These are phyloP conservation scores for Drosophila nebulosa DNA, from an alignment of 1,140 invertebrate genomes.

Conservation along the genomic window DNA sequence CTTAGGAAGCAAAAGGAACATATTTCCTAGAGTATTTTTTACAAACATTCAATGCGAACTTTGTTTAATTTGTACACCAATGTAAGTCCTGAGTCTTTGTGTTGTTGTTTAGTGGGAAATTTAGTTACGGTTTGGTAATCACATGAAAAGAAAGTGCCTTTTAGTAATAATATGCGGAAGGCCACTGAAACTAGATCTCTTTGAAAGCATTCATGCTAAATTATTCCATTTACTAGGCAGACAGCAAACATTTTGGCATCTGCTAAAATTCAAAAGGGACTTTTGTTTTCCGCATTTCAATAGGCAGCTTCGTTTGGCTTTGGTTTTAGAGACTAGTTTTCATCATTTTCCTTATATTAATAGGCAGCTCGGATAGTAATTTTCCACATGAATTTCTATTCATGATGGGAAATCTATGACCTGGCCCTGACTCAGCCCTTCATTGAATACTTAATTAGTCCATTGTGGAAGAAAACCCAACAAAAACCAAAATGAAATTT, in stretches of 20 bases:
- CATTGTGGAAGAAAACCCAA: background rate
- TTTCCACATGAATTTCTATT: constrained; percentile 2
- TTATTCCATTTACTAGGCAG: background rate
- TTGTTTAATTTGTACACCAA: too few species aligned
- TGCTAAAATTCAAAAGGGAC: constrained; percentile 18
- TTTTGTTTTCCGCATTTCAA: constrained; percentile 15
- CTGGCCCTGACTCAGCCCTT: background rate
- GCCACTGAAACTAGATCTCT: background rate
- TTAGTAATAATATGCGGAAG: background rate
- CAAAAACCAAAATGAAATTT: constrained; percentile 17
- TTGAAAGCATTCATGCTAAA: background rate
- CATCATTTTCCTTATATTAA: constrained; percentile 12
- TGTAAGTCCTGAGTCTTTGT: too few species aligned
- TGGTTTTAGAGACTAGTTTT: constrained; percentile 10
- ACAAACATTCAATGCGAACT: too few species aligned
- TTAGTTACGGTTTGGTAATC: too few species aligned
- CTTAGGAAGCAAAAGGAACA: too few species aligned
- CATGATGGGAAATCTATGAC: background rate
- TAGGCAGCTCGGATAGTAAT: background rate
- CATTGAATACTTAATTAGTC: constrained; percentile 14
- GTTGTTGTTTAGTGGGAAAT: too few species aligned
- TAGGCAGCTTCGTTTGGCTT: background rate
- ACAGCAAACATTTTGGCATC: background rate
- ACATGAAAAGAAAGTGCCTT: background rate
- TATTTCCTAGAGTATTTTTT: too few species aligned